Evolutionary conservation across 92 coral and sea anemone species (phyloP), one percentile per base, ranked within the genome.

Genomic region (Zoanthus gigantus): DNA sequence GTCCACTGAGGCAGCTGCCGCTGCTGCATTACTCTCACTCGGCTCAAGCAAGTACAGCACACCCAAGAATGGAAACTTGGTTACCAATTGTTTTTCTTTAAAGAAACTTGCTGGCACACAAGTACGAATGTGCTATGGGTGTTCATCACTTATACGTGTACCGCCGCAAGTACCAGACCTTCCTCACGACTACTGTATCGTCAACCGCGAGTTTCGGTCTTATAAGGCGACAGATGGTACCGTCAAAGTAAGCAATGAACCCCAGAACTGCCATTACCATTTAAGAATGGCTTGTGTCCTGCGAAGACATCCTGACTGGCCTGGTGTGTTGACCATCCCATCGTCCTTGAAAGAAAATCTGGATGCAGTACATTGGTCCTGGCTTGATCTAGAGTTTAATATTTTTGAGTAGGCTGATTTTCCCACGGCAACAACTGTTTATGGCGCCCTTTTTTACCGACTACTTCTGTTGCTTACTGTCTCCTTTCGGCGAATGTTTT

Each of bases 251-350:
- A 77, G 87, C 74, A 67, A 52, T 32, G 90, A 76, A 37, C 89
- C 71, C 29, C 92, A 89, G 58, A 89, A 75, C 45, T 89, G 92
- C 74, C 90, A 90, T 74, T 85, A 90, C 83, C 92, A 78, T 74
- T 68, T 72, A 28, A 78, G 71, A 50, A 56, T 8, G 68, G 34
- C 18, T 53, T 90, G 87, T 48, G 54, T 78, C 67, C 18, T 78
- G 78, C 34, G 76, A 78, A 71, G 48, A 53, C 90, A 86, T 74
- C 47, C 52, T 31, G 87, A 90, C 53, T 90, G 42, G 42, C 42
- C 42, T 37, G 42, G 42, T 37, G 42, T 37, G 42, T 37, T 37
- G 42, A 37, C 42, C 42, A 37, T 37, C 42, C 42, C 42, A 37
- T 37, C 42, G 42, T 37, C 42, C 42, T 37, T 37, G 42, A 37